These are phyloP conservation scores for Yponomeuta evonymella DNA, from an alignment of 2,888 invertebrate species.

Conservation along the genomic window DNA sequence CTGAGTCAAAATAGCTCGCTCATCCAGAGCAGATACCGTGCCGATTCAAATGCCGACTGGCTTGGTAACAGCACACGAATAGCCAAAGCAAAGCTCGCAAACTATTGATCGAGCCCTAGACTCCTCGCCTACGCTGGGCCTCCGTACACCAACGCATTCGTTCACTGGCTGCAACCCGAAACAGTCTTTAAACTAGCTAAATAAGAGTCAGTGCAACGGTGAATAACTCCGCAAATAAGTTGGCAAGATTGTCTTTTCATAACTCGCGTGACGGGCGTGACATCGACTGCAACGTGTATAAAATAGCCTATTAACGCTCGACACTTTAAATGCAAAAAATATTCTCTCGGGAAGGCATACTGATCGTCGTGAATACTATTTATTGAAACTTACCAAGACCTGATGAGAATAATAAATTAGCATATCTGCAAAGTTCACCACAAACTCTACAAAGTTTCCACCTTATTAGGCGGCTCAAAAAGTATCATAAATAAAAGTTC, in stretches of 20 bases:
- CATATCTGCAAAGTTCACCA: background rate
- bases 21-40: background rate
- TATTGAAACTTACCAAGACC: background rate
- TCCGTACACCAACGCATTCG: background rate
- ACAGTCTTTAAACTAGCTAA: background rate
- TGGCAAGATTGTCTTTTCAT: conserved; percentile 13
- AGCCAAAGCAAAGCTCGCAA: conserved; percentile 20
- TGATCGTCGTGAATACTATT: background rate
- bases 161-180: background rate
- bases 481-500: conserved; percentile 2
- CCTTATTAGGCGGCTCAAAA: background rate
- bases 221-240: background rate
- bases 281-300: conserved; percentile 7
- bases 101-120: conserved; percentile 27
- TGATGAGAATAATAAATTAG: background rate
- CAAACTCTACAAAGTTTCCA: background rate
- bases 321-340: background rate
- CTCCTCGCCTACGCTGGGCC: background rate
- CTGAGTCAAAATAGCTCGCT: background rate
- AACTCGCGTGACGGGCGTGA: conserved; percentile 13
- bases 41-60: background rate
- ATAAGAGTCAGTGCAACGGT: background rate
- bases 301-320: background rate
- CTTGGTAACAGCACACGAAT: conserved; percentile 1
- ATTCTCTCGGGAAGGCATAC: background rate